phyloP scores from a whole-genome alignment of 1,140 invertebrate species.

The Drosophila ercepeae region DNA sequence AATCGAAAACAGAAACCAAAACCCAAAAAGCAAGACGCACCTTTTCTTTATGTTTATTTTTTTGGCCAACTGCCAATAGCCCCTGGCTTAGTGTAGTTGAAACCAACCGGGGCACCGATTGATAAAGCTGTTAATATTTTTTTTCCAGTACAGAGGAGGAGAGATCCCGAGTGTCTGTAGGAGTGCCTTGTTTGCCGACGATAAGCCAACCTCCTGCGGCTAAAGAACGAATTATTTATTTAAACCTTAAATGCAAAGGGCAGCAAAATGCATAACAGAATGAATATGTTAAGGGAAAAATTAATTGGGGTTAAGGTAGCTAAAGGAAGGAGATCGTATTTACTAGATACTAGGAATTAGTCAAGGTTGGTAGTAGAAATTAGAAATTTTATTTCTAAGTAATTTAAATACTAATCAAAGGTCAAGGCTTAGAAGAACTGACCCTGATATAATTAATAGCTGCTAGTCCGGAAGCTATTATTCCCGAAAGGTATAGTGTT shows the following conservation, averaged over 20 bases:
- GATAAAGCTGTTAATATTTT: conserved; percentile 69
- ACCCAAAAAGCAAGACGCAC: conserved; percentile 20
- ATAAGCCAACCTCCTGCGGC: conserved; percentile 20
- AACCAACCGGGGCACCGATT: conserved; percentile 19
- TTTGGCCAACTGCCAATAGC: conserved; percentile 22
- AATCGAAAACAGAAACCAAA: conserved; percentile 24
- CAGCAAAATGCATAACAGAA: conserved; percentile 17
- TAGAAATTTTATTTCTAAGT: too few species aligned
- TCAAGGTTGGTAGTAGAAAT: not conserved
- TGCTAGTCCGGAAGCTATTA: too few species aligned
- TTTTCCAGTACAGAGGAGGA: not conserved
- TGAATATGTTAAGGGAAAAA: conserved; percentile 28
- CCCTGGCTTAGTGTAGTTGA: conserved; percentile 16
- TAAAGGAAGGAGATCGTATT: not conserved
- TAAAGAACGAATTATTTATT: conserved; percentile 53
- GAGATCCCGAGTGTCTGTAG: conserved; percentile 14
- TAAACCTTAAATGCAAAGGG: not conserved
- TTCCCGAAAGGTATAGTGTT: too few species aligned
- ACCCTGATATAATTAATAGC: too few species aligned
- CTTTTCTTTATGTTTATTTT: too few species aligned
- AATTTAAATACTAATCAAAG: too few species aligned
- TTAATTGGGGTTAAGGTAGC: conserved; percentile 23
- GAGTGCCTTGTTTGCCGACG: conserved; percentile 56
- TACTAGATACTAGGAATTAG: not conserved
- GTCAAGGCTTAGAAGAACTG: too few species aligned